Conservation (phyloP, 1,140 invertebrate species). For the Episyrphus balteatus region DNA sequence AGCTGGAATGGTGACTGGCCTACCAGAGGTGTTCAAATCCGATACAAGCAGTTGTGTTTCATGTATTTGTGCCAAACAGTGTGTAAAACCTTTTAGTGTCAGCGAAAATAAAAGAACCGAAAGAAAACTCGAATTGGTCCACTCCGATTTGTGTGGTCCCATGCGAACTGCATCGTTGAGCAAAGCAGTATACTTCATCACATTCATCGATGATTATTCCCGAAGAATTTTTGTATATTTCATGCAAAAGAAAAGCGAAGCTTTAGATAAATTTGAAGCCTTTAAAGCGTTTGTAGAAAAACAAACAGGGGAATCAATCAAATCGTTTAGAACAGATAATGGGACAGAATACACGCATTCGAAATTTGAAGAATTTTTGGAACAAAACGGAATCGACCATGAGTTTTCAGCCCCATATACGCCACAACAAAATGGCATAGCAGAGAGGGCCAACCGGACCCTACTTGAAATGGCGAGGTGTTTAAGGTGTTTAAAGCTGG, state of each 20-base stretch:
- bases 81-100: background rate
- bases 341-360: slow-evolving; percentile 20
- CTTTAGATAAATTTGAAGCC: slow-evolving; percentile 5
- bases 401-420: slow-evolving; percentile 16
- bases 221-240: slow-evolving; percentile 32
- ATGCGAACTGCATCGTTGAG: slow-evolving; percentile 26
- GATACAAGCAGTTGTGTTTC: background rate
- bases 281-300: slow-evolving; percentile 1
- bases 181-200: slow-evolving; percentile 25
- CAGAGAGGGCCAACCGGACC: slow-evolving; percentile 18
- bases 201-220: slow-evolving; percentile 34
- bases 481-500: slow-evolving; percentile 10
- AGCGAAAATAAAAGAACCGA: background rate
- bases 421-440: slow-evolving; percentile 31
- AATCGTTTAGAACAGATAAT: slow-evolving; percentile 14
- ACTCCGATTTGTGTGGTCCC: slow-evolving; percentile 36
- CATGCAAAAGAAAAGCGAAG: slow-evolving; percentile 19
- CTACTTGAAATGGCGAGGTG: slow-evolving; percentile 16
- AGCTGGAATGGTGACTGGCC: slow-evolving; percentile 1
- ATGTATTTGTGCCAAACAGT: slow-evolving; percentile 2
- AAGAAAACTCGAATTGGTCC: slow-evolving; percentile 19
- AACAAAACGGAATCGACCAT: slow-evolving; percentile 10
- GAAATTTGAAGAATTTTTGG: slow-evolving; percentile 17
- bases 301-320: slow-evolving; percentile 3
- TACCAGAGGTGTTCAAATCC: background rate